Evolutionary conservation across 2,888 invertebrate genomes (phyloP).

Genomic region (Apodemia hepburni): DNA sequence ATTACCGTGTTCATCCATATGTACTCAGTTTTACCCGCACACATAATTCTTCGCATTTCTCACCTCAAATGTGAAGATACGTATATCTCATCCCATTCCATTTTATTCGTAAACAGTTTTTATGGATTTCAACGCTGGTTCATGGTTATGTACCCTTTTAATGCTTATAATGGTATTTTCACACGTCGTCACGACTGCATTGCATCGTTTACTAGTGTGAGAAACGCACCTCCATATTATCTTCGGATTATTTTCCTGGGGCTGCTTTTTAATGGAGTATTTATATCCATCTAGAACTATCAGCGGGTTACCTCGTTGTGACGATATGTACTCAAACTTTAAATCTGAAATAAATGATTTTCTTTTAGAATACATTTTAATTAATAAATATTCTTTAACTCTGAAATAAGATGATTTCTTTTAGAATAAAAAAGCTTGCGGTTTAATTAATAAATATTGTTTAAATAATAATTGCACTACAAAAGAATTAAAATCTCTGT

Average conservation of each 20-base stretch:
- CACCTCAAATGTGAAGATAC: no score
- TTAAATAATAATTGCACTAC: no score
- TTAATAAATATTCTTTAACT: no score
- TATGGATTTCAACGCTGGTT: background rate
- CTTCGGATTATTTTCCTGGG: background rate
- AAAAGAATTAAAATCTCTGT: no score
- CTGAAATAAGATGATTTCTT: no score
- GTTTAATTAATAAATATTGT: no score
- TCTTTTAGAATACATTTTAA: no score
- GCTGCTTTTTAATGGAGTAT: conserved; percentile 23
- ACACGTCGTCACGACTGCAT: conserved; percentile 32
- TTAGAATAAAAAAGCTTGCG: no score
- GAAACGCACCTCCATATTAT: conserved; percentile 38
- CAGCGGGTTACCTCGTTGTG: conserved; percentile 27
- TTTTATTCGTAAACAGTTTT: no score
- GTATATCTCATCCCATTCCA: background rate
- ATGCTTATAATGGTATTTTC: conserved; percentile 29
- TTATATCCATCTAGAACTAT: conserved; percentile 27
- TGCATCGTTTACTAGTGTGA: conserved; percentile 35
- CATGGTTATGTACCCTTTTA: conserved; percentile 30
- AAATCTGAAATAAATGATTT: background rate
- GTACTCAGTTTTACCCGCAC: no score
- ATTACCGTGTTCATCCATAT: no score
- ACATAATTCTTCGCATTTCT: no score
- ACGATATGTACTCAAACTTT: conserved; percentile 16